A percentile compares a stretch with the other conserved stretches of the same genome.
Conservation (phyloP, 2,888 invertebrate genomes). For the Mantis religiosa region DNA sequence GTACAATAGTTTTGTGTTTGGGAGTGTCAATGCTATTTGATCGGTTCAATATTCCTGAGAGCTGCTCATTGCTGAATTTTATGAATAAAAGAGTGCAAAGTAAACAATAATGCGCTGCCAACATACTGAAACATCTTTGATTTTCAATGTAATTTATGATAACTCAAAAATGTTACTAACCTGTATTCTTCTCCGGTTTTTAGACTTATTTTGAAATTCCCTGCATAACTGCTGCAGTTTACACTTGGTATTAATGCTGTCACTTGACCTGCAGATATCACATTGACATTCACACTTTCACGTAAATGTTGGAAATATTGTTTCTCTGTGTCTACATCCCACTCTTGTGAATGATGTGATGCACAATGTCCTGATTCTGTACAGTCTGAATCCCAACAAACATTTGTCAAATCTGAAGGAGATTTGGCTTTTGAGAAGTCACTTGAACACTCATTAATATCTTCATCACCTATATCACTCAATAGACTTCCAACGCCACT, state of each 20-base stretch:
- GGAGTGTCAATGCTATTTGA: too few relatives aligned
- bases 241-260: slow-evolving; percentile 23
- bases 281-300: slow-evolving; percentile 13
- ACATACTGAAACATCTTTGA: too few relatives aligned
- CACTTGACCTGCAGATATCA: slow-evolving; percentile 3
- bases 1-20: too few relatives aligned
- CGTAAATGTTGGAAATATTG: slow-evolving; percentile 14
- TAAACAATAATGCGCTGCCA: too few relatives aligned
- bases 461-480: neutral
- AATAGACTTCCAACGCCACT: slow-evolving; percentile 26
- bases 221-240: slow-evolving; percentile 16
- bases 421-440: slow-evolving; percentile 1
- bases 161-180: neutral
- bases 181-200: neutral
- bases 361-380: neutral
- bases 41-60: too few relatives aligned
- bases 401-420: slow-evolving; percentile 1
- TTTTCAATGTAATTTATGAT: too few relatives aligned
- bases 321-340: slow-evolving; percentile 11
- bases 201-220: slow-evolving; percentile 20
- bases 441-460: neutral
- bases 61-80: too few relatives aligned
- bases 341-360: neutral
- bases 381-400: slow-evolving; percentile 19
- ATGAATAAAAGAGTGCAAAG: too few relatives aligned